Evolutionary conservation across 2,888 invertebrate genomes (phyloP), one percentile per base, ranked within the genome.

Genomic region (Rapana venosa): DNA sequence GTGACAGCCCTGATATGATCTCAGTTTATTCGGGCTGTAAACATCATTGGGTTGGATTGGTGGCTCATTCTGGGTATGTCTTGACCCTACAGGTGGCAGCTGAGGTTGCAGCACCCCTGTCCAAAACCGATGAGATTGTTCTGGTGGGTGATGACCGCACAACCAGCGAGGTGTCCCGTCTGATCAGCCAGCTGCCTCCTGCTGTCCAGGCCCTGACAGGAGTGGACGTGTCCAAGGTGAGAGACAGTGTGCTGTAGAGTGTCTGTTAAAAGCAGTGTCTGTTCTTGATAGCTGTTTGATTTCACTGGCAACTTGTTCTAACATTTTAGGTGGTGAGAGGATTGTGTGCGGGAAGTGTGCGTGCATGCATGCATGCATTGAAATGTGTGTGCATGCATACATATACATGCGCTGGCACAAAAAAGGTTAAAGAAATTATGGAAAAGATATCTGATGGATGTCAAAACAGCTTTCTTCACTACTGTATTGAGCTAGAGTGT

Each of bases 61-160:
- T 47, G 47, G 47, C 47, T 47, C 20, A 61, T 22, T 20, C 61
- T 61, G 61, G 61, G 22, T 61, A 1, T 61, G 15, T 61, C 61
- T 20, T 74, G 74, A 77, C 91, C 47, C 92, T 96, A 0, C 96
- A 99, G 98, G 98, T 99, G 96, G 99, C 99, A 90, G 99, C 99
- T 22, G 99, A 99, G 94, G 97, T 99, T 26, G 97, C 99, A 0
- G 99, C 99, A 0, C 99, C 99, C 0, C 97, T 99, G 92, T 98
- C 98, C 66, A 98, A 99, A 97, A 99, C 98, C 26, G 98, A 98
- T 93, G 99, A 99, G 97, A 99, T 99, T 93, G 98, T 99, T 70
- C 96, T 99, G 92, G 97, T 99, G 87, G 98, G 99, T 0, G 97
- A 97, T 96, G 98, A 97, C 94, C 97, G 97, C 91, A 97, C 98